phyloP scores from a whole-genome alignment of 2,888 invertebrate species.

The Protodeltote pygarga region DNA sequence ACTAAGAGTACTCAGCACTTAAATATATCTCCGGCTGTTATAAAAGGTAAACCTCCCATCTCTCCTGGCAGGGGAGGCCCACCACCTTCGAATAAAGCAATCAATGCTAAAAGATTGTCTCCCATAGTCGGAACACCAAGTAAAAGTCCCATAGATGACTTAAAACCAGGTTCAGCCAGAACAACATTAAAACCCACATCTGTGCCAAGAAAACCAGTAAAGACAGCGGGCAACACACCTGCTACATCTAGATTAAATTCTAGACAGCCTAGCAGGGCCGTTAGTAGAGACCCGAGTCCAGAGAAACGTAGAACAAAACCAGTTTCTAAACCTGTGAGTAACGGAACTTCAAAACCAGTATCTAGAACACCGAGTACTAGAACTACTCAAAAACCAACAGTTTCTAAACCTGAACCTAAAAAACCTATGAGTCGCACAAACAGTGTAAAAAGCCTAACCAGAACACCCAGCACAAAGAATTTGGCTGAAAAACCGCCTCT shows the following conservation, averaged over 20 bases:
- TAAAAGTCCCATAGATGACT: slow-evolving; percentile 79
- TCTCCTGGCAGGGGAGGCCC: slow-evolving; percentile 81
- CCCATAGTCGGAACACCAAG: slow-evolving; percentile 84
- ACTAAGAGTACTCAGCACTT: slow-evolving; percentile 80
- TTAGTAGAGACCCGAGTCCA: slow-evolving; percentile 78
- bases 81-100: slow-evolving; percentile 78
- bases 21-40: slow-evolving; percentile 68
- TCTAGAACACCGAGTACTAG: slow-evolving; percentile 68
- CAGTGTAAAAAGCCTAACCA: slow-evolving; percentile 76
- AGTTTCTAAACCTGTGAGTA: slow-evolving; percentile 57
- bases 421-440: slow-evolving; percentile 76
- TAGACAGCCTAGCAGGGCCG: slow-evolving; percentile 76
- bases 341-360: slow-evolving; percentile 60
- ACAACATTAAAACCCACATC: slow-evolving; percentile 66
- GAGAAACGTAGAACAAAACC: slow-evolving; percentile 69
- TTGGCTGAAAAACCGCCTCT: slow-evolving; percentile 74
- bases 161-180: slow-evolving; percentile 71
- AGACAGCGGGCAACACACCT: slow-evolving; percentile 73
- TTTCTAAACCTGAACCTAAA: slow-evolving; percentile 69
- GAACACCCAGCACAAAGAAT: slow-evolving; percentile 77
- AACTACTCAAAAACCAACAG: slow-evolving; percentile 65
- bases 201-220: slow-evolving; percentile 64
- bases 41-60: slow-evolving; percentile 83
- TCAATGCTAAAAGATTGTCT: slow-evolving; percentile 80
- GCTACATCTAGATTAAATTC: slow-evolving; percentile 78